Percentiles rank a stretch among this genome's conserved stretches.
Conservation (phyloP, 2,888 invertebrate genomes). For the Thelaira solivaga region DNA sequence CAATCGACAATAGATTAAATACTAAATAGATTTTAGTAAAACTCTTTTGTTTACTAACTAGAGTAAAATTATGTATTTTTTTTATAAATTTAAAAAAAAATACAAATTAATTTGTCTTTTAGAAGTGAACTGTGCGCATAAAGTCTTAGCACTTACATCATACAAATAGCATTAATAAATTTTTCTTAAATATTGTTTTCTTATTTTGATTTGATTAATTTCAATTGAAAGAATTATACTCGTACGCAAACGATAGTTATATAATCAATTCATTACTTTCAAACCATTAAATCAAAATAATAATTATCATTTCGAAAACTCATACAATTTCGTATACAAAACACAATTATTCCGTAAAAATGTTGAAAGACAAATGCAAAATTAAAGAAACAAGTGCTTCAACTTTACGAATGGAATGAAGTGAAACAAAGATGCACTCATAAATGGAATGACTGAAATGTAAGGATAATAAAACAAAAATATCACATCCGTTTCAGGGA, state of each 20-base stretch:
- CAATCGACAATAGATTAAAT: too few relatives aligned
- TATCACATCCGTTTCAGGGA: slow-evolving; percentile 33
- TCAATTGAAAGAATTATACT: too few relatives aligned
- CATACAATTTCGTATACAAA: slow-evolving; percentile 1
- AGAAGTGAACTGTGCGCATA: too few relatives aligned
- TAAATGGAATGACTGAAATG: slow-evolving; percentile 21
- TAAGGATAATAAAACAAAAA: slow-evolving; percentile 41
- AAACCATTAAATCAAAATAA: slow-evolving; percentile 46
- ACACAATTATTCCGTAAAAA: slow-evolving; percentile 51
- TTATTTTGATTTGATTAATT: too few relatives aligned
- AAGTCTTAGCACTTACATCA: too few relatives aligned
- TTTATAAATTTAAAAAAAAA: too few relatives aligned
- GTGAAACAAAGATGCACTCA: slow-evolving; percentile 19
- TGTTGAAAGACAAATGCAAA: slow-evolving; percentile 15
- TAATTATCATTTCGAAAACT: slow-evolving; percentile 27
- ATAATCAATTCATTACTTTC: slow-evolving; percentile 47
- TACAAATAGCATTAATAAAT: too few relatives aligned
- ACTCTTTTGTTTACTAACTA: too few relatives aligned
- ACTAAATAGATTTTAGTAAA: too few relatives aligned
- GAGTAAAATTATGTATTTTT: too few relatives aligned
- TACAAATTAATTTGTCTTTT: too few relatives aligned
- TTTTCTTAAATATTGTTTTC: too few relatives aligned
- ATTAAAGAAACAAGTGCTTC: slow-evolving; percentile 24
- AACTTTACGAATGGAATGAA: neutral
- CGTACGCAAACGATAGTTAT: neutral